A percentile compares a stretch with the other conserved stretches of the same genome.
Conservation (phyloP, 2,888 invertebrate genomes). For the Epiblema foenella region DNA sequence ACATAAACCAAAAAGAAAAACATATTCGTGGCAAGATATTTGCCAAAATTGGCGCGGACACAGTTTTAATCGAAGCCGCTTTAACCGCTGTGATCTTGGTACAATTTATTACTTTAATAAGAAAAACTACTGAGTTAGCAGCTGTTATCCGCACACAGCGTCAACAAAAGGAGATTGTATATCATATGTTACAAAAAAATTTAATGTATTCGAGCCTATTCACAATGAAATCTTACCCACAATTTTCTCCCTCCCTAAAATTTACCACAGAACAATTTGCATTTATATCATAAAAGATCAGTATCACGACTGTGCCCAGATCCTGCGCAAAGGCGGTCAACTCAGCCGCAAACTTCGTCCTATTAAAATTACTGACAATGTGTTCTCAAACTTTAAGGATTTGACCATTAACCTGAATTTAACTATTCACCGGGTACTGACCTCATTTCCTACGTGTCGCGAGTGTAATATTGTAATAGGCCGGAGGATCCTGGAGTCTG, state of each 20-base stretch:
- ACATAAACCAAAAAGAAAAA: background rate
- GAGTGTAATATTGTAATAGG: slow-evolving; percentile 75
- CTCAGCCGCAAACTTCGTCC: slow-evolving; percentile 41
- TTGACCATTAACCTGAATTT: slow-evolving; percentile 67
- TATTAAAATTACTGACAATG: slow-evolving; percentile 53
- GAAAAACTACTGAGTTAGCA: too few relatives aligned
- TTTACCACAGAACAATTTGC: slow-evolving; percentile 26
- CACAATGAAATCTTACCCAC: background rate
- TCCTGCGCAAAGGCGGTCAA: slow-evolving; percentile 21
- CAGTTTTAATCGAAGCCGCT: background rate
- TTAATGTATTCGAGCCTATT: background rate
- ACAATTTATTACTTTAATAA: too few relatives aligned
- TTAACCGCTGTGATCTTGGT: too few relatives aligned
- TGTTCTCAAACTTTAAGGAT: slow-evolving; percentile 48
- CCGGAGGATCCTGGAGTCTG: slow-evolving; percentile 65
- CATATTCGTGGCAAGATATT: background rate
- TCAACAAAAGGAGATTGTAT: background rate
- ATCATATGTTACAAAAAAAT: background rate
- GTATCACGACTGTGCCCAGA: slow-evolving; percentile 21
- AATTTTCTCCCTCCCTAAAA: background rate
- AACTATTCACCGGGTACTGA: slow-evolving; percentile 70
- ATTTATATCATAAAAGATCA: slow-evolving; percentile 25
- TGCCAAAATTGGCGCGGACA: background rate
- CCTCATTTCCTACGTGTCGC: slow-evolving; percentile 69
- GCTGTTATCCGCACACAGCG: background rate